phyloP scores from a whole-genome alignment of 1,140 invertebrate species.

The Proctacanthus coquilletti region DNA sequence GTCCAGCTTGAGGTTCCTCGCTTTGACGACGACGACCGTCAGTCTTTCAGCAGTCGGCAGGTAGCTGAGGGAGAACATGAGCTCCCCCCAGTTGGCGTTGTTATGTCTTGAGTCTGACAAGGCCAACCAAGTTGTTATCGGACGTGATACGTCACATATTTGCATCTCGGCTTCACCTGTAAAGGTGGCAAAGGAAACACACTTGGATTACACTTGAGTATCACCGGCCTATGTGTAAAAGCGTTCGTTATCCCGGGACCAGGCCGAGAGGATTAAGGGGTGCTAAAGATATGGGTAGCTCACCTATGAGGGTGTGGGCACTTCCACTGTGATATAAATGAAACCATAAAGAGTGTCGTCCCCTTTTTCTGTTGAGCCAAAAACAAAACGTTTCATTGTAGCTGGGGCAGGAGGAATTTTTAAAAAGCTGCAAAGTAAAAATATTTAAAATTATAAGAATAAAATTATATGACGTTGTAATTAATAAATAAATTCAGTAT shows the following conservation, averaged over 20 bases:
- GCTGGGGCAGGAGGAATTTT: conserved; percentile 43
- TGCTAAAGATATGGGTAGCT: neutral
- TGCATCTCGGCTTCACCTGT: conserved; percentile 34
- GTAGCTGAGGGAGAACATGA: conserved; percentile 73
- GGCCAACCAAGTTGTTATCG: conserved; percentile 37
- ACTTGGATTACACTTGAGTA: no score
- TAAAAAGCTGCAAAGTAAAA: conserved; percentile 15
- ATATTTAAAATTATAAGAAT: no score
- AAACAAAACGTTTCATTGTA: conserved; percentile 62
- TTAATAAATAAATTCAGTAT: no score
- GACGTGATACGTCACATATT: conserved; percentile 30
- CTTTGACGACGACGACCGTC: conserved; percentile 67
- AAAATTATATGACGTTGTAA: no score
- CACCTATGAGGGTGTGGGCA: conserved; percentile 24
- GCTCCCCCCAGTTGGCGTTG: conserved; percentile 48
- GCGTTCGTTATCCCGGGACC: no score
- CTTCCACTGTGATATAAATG: conserved; percentile 28
- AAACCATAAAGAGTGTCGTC: conserved; percentile 28
- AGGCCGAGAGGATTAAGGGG: neutral
- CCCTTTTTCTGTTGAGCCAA: conserved; percentile 36
- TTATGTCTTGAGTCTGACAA: conserved; percentile 35
- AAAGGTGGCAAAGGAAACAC: no score
- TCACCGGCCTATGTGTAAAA: no score
- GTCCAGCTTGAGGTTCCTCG: conserved; percentile 48
- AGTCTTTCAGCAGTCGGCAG: conserved; percentile 62